Conservation (phyloP, 2,113 vertebrate species). For the Gulo gulo region DNA sequence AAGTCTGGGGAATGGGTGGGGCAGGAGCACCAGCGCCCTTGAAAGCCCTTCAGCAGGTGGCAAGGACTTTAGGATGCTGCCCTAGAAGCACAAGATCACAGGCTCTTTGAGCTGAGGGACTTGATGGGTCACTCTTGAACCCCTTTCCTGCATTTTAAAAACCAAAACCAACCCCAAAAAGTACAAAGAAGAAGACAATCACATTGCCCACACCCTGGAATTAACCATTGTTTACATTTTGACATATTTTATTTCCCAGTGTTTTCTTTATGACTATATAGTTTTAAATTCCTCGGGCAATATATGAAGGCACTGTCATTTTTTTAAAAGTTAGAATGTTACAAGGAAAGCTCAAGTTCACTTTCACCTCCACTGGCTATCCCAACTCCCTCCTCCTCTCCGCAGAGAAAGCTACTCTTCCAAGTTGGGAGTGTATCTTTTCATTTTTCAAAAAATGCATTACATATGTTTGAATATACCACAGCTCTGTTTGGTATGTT, state of each 20-base stretch:
- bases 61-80: not conserved
- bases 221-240: not conserved
- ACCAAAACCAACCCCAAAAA: not conserved
- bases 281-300: not conserved
- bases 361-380: not conserved
- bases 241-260: not conserved
- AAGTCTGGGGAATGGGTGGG: not conserved
- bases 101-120: not conserved
- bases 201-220: not conserved
- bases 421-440: not conserved
- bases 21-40: not conserved
- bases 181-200: constrained; percentile 13
- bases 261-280: not conserved
- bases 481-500: not conserved
- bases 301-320: not conserved
- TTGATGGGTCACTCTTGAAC: not conserved
- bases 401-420: not conserved
- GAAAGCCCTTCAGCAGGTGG: not conserved
- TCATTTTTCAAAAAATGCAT: not conserved
- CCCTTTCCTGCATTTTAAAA: not conserved
- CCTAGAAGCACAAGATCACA: not conserved
- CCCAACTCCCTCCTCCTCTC: not conserved
- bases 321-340: not conserved
- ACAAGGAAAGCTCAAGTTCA: not conserved
- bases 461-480: not conserved